These are phyloP conservation scores for Coracopsis vasa DNA, from an alignment of 2,113 vertebrate species.

Conservation along the genomic window DNA sequence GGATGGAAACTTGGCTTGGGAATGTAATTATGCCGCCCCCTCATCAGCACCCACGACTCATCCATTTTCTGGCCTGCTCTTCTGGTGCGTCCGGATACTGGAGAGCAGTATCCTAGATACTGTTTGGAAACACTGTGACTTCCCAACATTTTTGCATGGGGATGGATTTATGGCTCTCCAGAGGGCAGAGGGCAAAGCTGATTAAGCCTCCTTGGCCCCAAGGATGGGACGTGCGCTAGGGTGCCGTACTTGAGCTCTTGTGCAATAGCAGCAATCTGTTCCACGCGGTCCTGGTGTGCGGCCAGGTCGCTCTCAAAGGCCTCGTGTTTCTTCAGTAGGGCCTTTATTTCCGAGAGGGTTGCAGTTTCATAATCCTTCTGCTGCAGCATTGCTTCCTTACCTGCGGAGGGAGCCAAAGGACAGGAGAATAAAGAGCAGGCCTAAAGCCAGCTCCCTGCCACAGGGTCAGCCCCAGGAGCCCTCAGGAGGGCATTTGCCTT, in stretches of 20 bases:
- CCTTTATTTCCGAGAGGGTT: constrained; percentile 95
- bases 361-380: constrained; percentile 92
- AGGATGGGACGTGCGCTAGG: not conserved
- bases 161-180: not conserved
- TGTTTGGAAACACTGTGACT: constrained; percentile 36
- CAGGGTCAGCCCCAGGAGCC: not conserved
- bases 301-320: constrained; percentile 98
- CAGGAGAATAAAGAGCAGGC: constrained; percentile 2
- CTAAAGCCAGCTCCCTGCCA: fast-evolving
- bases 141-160: constrained; percentile 14
- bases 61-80: not conserved
- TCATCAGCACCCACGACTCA: not conserved
- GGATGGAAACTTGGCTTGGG: not conserved
- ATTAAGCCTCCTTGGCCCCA: not conserved
- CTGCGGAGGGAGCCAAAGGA: constrained; percentile 73
- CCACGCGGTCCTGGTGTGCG: constrained; percentile 96
- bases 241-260: constrained; percentile 93
- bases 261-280: constrained; percentile 97
- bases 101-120: constrained; percentile 46
- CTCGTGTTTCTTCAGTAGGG: constrained; percentile 97
- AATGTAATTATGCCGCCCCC: not conserved
- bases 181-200: not conserved
- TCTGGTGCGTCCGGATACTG: not conserved
- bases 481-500: not conserved
- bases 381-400: constrained; percentile 93